Base-by-base conservation (phyloP, 1,140 invertebrate genomes). In the Drosophila novamexicana region DNA sequence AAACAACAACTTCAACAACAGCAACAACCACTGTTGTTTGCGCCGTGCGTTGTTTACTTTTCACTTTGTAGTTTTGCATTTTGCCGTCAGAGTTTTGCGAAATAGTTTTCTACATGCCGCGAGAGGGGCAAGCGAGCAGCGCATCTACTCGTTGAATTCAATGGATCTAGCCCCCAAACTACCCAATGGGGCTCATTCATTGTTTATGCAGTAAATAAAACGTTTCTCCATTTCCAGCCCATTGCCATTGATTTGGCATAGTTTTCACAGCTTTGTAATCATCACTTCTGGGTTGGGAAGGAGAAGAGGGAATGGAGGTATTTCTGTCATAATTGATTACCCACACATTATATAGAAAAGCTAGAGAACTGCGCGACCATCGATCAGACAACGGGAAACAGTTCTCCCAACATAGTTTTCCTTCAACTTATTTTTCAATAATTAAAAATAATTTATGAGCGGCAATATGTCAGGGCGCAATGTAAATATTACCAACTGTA, bases 381-480 rank as follows among this genome's bases (percentile, higher is more conserved):
- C 67, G 67, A 79, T 79, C 76, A 78, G 63, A 37, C n/a, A 14
- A 10, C 49, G 7, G 16, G 16, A 34, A 37, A 65, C 54, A 45
- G 37, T 73, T 74, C 66, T 49, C 58, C 36, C 37, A 50, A 8
- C 52, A 68, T 62, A 74, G 71, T 71, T 70, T 70, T 69, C 22
- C 42, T 52, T 12, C 37, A 16, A 32, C 18, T 56, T 62, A 16
- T 47, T 56, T 57, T 75, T 74, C 67, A 69, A 88, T 86, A 86
- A 86, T 88, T 86, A 86, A 88, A 86, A 81, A 79, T 86, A 81
- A 88, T 88, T 88, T 79, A 88, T 88, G 79, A 64, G 66, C 64
- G 29, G 70, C 83, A 81, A 86, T 88, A 81, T 82, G 78, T 83
- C 80, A 83, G 76, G 36, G 56, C 64, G 58, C 78, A 80, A 81